Base-by-base conservation (phyloP, 1,140 invertebrate species). In the Prorops nasuta region DNA sequence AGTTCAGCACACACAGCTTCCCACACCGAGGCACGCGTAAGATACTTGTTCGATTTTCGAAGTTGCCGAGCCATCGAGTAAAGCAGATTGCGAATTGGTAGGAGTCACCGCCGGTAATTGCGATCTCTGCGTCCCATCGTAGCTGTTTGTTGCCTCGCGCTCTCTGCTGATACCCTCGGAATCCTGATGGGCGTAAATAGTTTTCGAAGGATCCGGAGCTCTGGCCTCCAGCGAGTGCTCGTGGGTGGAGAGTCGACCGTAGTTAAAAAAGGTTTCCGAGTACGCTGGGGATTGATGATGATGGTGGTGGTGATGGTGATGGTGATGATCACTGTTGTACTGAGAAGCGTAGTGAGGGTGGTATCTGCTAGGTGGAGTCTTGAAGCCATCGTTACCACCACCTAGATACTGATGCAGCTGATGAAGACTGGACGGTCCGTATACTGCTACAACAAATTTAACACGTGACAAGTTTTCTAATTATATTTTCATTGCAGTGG, bases 381-480 rank as follows among this genome's bases (percentile, higher is more conserved):
- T 66, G 46, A 74, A 74, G 1, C 64, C 64, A 1, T 76, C 73
- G 35, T 72, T 74, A 22, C 56, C n/a, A n/a, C n/a, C 63, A n/a
- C 73, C 73, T 22, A 76, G 66, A 18, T 74, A 76, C 21, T 76
- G 73, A 32, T 76, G 73, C 20, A 76, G 54, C 39, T 76, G 73
- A 39, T 76, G 73, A 10, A 76, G 55, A 53, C 69, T 71, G 6
- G 72, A 63, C 18, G 68, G 38, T 17, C 69, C 67, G 39, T 76
- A 74, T 10, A 74, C 73, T 76, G 35, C n/a, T n/a, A n/a, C n/a
- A n/a, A n/a, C n/a, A n/a, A 40, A 31, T n/a, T n/a, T n/a, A n/a
- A n/a, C n/a, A n/a, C n/a, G n/a, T n/a, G n/a, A n/a, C n/a, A n/a
- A n/a, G n/a, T n/a, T n/a, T n/a, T n/a, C n/a, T n/a, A n/a, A n/a